Evolutionary conservation across 2,888 invertebrate genomes (phyloP), one percentile per base, ranked within the genome.

Genomic region (Drosophila ustulata): DNA sequence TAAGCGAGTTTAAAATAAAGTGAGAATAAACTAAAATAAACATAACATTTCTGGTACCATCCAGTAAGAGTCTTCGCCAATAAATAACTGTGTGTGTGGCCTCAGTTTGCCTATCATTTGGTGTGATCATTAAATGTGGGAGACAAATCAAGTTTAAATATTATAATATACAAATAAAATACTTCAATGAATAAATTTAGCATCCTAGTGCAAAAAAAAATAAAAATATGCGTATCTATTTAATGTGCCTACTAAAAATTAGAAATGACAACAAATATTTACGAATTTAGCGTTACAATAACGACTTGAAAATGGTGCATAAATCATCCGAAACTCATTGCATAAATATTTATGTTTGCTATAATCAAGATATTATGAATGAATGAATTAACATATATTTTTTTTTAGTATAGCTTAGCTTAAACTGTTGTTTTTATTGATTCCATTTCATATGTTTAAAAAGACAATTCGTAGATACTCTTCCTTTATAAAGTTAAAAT

Each of bases 301-400:
- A 30, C 43, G 30, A 43, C 30, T 25, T 32, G 4, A 41, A 47
- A 58, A 26, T 37, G n/a, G 32, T 45, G 9, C 7, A 11, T 32
- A 49, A 53, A 18, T 50, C 39, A 23, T 18, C n/a, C 8, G 25
- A 66, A 66, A 58, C 51, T 47, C 46, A 34, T 49, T 53, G 45
- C 49, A 62, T 55, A 37, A 47, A 62, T 63, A 50, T 61, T n/a
- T 45, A 53, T 53, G 26, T n/a, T 46, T 26, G 18, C 23, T 37
- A 45, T 50, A 39, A 28, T 30, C 55, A 55, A 37, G 18, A 28
- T 30, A 13, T 45, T 7, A 7, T 37, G 37, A n/a, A 37, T 37
- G 37, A 34, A 13, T 30, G 6, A 43, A 57, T 67, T 58, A 32
- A 30, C 66, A 58, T 43, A 49, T 18, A 18, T 18, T 18, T 53